A percentile compares a stretch with the other conserved stretches of the same genome.
Evolutionary conservation across 1,140 invertebrate species (phyloP).

Genomic region (Protaetia brevitarsis): DNA sequence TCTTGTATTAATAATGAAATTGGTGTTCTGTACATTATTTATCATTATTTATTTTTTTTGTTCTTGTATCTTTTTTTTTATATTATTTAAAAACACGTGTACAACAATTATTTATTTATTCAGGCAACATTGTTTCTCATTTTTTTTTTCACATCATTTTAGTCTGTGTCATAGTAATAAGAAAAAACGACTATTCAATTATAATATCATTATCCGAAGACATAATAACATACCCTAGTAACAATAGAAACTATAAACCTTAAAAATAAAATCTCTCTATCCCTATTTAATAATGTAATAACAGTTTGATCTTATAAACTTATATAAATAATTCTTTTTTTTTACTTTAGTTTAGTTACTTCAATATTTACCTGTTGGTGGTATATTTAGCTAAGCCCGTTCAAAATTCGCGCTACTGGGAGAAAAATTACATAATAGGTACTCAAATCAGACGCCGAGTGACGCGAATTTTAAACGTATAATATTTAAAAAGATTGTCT

Average conservation of each 20-base stretch:
- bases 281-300: neutral
- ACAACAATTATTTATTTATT: constrained; percentile 21
- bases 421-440: neutral
- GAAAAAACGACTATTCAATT: neutral
- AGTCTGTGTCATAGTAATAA: neutral
- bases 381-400: constrained; percentile 19
- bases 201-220: neutral
- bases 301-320: constrained; percentile 21
- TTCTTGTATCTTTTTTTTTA: constrained; percentile 11
- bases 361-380: constrained; percentile 2
- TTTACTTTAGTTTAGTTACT: neutral
- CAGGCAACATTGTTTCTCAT: constrained; percentile 21
- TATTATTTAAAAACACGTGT: constrained; percentile 17
- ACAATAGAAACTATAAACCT: constrained; percentile 1
- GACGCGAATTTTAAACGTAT: neutral
- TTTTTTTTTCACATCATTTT: constrained; percentile 10
- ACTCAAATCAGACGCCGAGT: neutral
- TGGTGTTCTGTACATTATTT: constrained; percentile 23
- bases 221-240: neutral
- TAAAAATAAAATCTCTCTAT: constrained; percentile 22
- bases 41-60: constrained; percentile 4
- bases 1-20: constrained; percentile 18
- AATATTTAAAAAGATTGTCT: constrained; percentile 11
- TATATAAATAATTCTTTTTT: constrained; percentile 22
- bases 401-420: neutral